These are phyloP conservation scores for Pycnonotus jocosus DNA, from an alignment of 2,113 vertebrate genomes.

Conservation along the genomic window DNA sequence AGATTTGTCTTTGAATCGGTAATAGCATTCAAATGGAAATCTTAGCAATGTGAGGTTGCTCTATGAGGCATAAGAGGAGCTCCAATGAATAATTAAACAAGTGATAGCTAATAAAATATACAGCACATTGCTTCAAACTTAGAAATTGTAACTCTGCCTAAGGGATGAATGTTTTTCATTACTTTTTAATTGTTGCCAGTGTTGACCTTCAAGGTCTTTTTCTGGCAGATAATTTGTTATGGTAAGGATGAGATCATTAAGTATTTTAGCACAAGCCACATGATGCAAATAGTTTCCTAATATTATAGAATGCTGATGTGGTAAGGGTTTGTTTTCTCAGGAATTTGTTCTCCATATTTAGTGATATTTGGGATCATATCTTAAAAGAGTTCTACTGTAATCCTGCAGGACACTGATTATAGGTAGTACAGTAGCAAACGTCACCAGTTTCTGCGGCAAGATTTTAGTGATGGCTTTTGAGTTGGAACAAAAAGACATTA, in stretches of 20 bases:
- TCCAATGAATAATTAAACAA: constrained; percentile 78
- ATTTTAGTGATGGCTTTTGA: background rate
- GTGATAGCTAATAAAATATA: constrained; percentile 81
- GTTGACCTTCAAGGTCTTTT: constrained; percentile 77
- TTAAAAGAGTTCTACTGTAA: background rate
- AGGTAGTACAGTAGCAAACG: background rate
- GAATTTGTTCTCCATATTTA: constrained; percentile 40
- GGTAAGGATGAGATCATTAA: constrained; percentile 75
- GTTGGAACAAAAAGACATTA: background rate
- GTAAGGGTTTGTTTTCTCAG: constrained; percentile 38
- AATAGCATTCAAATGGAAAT: constrained; percentile 71
- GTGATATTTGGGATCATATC: background rate
- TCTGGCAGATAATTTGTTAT: constrained; percentile 77
- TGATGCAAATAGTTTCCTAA: constrained; percentile 61
- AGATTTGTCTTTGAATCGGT: constrained; percentile 69
- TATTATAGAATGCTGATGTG: constrained; percentile 57
- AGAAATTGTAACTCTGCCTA: constrained; percentile 73
- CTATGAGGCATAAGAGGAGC: constrained; percentile 70
- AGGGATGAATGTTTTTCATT: constrained; percentile 80
- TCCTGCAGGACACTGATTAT: background rate
- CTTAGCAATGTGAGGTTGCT: constrained; percentile 73
- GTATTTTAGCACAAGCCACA: constrained; percentile 65
- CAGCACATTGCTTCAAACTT: constrained; percentile 71
- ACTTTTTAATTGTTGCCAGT: constrained; percentile 78
- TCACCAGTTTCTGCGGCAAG: background rate